Evolutionary conservation across 2,113 vertebrate genomes (phyloP), one percentile per base, ranked within the genome.

Genomic region (Campylomormyrus tamandua): DNA sequence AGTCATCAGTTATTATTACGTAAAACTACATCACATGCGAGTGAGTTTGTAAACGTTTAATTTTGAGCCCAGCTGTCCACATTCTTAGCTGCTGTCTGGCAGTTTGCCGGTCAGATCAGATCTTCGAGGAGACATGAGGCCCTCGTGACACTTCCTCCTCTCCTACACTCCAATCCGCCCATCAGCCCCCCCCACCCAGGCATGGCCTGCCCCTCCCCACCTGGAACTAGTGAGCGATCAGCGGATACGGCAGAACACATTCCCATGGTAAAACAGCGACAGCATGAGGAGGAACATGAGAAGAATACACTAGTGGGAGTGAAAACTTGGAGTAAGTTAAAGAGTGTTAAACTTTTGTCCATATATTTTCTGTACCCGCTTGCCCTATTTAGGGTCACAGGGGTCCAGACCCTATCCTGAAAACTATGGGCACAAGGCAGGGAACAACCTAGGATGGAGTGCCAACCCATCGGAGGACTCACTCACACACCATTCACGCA

Each of bases 91-190:
- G 1, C 83, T 27, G 21, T 13, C 24, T 48, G 45, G 83, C n/a
- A 85, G 83, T 24, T n/a, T 56, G 15, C 35, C 0, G 80, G 24
- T 89, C 89, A 48, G 86, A 62, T 17, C 4, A 39, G 89, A 62
- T 3, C 24, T 10, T 15, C 8, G 15, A 17, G 42, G 24, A 31
- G 15, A 48, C 9, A 15, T 49, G 27, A 94, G 92, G 93, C 95
- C 89, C 94, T 93, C 0, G 92, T 93, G 90, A 96, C 95, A 92
- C 95, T 15, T 17, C 11, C 95, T 95, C 90, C 95, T 96, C 90
- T 96, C 92, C 92, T 96, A 95, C 91, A 93, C 91, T 91, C 93
- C 93, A 92, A 94, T 90, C 15, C 90, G 83, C 86, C 94, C 95
- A 90, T 95, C 95, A 66, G 93, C 94, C n/a, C 93, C 94, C 88